These are phyloP conservation scores for Lasioglossum oenotherae DNA, from an alignment of 2,888 invertebrate species.

Conservation along the genomic window DNA sequence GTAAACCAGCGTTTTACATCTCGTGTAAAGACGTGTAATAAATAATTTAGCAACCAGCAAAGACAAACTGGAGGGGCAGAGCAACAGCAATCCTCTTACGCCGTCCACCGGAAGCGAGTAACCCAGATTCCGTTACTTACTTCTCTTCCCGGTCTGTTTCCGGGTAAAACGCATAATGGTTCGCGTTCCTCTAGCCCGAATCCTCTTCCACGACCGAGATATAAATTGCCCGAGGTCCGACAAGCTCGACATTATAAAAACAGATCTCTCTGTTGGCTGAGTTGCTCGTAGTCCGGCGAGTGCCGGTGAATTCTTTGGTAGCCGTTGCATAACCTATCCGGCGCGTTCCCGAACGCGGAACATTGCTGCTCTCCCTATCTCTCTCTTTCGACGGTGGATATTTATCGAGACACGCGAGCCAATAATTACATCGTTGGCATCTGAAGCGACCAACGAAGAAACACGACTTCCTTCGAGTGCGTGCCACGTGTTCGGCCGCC, in stretches of 20 bases:
- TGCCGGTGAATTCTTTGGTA: neutral
- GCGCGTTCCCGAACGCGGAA: neutral
- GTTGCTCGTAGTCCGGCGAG: neutral
- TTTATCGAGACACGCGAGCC: slow-evolving; percentile 45
- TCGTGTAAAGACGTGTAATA: neutral
- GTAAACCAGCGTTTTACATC: neutral
- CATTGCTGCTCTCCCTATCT: neutral
- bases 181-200: neutral
- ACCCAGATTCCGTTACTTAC: slow-evolving; percentile 7
- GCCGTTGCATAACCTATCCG: slow-evolving; percentile 22
- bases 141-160: neutral
- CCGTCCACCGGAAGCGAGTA: neutral
- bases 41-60: neutral
- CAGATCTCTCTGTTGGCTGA: neutral
- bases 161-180: neutral
- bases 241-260: slow-evolving; percentile 6
- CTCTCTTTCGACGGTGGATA: slow-evolving; percentile 23
- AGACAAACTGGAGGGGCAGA: neutral
- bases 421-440: slow-evolving; percentile 61
- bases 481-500: slow-evolving; percentile 50
- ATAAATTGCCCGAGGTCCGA: neutral
- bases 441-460: slow-evolving; percentile 44
- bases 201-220: neutral
- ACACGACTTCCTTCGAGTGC: slow-evolving; percentile 45
- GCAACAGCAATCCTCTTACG: neutral